Evolutionary conservation across 2,797 vertebrate species (phyloP), one percentile per base, ranked within the genome.

Genomic region (Numenius phaeopus): DNA sequence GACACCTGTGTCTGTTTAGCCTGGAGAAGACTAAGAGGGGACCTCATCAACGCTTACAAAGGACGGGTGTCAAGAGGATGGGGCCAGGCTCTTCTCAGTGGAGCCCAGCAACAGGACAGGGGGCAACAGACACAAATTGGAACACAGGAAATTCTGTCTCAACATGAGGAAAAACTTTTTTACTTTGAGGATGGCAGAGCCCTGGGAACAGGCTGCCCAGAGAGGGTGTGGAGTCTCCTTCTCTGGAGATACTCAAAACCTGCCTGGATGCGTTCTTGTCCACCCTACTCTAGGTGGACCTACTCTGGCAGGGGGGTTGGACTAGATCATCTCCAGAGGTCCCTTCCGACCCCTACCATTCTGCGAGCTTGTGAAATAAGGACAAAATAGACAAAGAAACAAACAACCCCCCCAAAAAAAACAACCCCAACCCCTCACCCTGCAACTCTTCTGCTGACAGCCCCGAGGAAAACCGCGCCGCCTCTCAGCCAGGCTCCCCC

Each of bases 401-500:
- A 19, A 23, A 22, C 18, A 24, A 16, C 30, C 52, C 20, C 5
- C n/a, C 12, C 27, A 14, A 58, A 34, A n/a, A n/a, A 59, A 4
- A 15, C 9, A 18, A 9, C 2, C 39, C 69, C 3, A 6, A 37
- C 7, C 3, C 8, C 10, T 42, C 22, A 26, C 44, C 39, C 57
- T 11, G 70, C 97, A 96, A 90, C 80, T 77, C 90, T 42, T 42
- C 26, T 44, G 82, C 96, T 21, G 83, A 90, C 96, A 95, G 96
- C 96, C 94, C 97, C 93, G 92, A 95, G 96, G 96, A 94, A 96
- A 97, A 98, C 96, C 92, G 91, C 92, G 95, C 94, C 91, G 97
- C 95, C 72, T 95, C 96, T 95, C 97, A 94, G 96, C 96, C 96
- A 65, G 94, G 92, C 94, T 95, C 96, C 98, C 98, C 97, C 87